Evolutionary conservation across 2,888 invertebrate species (phyloP).

Genomic region (Ophion obscuratus): DNA sequence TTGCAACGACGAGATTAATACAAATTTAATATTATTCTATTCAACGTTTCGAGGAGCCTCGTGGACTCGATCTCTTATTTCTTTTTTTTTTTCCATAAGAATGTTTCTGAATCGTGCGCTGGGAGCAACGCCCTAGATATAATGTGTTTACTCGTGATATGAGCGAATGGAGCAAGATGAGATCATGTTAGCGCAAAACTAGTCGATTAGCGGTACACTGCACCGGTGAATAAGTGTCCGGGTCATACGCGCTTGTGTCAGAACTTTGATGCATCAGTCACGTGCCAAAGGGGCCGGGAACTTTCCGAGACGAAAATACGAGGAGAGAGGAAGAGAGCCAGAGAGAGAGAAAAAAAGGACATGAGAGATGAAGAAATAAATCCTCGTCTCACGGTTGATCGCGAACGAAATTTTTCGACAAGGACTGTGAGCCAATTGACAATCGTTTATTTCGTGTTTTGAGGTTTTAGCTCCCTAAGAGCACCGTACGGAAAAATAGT

Average conservation of each 20-base stretch:
- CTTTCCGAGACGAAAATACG: constrained; percentile 29
- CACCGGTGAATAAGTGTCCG: constrained; percentile 54
- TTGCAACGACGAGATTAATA: constrained; percentile 42
- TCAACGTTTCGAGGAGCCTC: too few species aligned
- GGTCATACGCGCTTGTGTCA: constrained; percentile 47
- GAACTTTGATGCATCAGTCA: constrained; percentile 56
- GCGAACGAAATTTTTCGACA: too few species aligned
- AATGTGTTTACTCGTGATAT: constrained; percentile 5
- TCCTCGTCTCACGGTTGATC: too few species aligned
- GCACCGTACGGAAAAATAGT: too few species aligned
- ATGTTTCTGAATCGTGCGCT: background rate
- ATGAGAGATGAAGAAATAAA: background rate
- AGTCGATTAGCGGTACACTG: constrained; percentile 60
- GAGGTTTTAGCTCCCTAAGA: too few species aligned
- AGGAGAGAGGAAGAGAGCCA: background rate
- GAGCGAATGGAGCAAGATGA: constrained; percentile 41
- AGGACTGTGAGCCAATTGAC: too few species aligned
- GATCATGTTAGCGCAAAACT: constrained; percentile 58
- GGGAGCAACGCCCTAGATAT: background rate
- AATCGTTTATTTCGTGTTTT: too few species aligned
- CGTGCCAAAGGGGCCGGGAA: constrained; percentile 26
- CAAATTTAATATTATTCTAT: background rate
- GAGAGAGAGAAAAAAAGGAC: background rate
- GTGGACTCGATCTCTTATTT: background rate
- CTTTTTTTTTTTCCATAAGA: background rate